Base-by-base conservation (phyloP, 2,797 vertebrate genomes). In the Basileuterus tristriatus region DNA sequence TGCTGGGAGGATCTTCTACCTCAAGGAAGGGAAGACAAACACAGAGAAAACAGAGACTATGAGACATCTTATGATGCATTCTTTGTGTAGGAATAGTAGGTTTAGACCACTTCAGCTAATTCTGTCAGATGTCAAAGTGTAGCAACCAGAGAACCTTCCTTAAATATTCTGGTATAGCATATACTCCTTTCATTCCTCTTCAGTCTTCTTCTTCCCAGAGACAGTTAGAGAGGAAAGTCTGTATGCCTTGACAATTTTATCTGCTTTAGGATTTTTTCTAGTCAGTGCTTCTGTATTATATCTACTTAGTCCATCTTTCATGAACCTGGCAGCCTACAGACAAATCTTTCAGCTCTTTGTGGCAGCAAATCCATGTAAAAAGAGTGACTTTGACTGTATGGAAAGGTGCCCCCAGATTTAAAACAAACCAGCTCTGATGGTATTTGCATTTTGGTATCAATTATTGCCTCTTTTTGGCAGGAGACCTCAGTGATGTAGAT, bases 131-230 rank as follows among this genome's bases (percentile, higher is more conserved):
- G 41, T 43, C 67, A 22, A 75, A 88, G 16, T 22, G 27, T 7
- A 74, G 60, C 21, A 43, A 36, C 23, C 0, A 0, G 23, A 84
- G 34, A 85, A 90, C 53, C 76, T 59, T 71, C 71, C 83, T 70
- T 37, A 64, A 77, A 89, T 79, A 76, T 65, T 84, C 50, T 23
- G 67, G 79, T 62, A 67, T 26, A 62, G 27, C 39, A 30, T 39
- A 60, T 36, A 78, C 63, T 60, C 76, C 92, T 84, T 95, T 94
- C 65, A 47, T 92, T 95, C 77, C 83, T 95, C 83, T 58, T 69
- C 27, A 55, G 49, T 56, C 63, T 44, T 95, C 47, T 83, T 86
- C 63, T 96, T 86, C 85, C 84, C 78, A 93, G 80, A 95, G 80
- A 83, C 62, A 89, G 56, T 79, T 39, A 52, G 41, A 64, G 15